A percentile compares a stretch with the other conserved stretches of the same genome.
Evolutionary conservation across 2,797 vertebrate genomes (phyloP).

Genomic region (Coracias cyanogaster): DNA sequence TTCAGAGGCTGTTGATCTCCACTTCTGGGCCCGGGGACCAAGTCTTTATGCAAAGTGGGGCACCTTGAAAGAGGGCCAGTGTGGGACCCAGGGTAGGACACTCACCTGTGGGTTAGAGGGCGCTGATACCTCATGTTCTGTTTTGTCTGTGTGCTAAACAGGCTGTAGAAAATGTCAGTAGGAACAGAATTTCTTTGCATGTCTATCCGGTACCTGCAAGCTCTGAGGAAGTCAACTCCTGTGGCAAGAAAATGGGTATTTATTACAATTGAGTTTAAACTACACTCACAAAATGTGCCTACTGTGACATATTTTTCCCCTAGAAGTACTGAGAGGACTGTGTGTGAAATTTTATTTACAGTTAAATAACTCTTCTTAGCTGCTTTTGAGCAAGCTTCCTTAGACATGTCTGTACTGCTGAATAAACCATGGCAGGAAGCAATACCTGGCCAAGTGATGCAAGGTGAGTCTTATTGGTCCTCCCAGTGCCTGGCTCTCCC

Average conservation of each 20-base stretch:
- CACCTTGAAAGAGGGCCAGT: neutral
- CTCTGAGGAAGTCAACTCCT: neutral
- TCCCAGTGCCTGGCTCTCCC: neutral
- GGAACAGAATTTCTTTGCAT: neutral
- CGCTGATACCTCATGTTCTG: rapidly evolving
- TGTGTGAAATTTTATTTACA: neutral
- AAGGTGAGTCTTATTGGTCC: neutral
- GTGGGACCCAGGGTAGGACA: neutral
- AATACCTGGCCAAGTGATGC: rapidly evolving
- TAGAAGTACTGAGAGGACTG: neutral
- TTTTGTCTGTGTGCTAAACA: neutral
- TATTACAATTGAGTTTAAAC: neutral
- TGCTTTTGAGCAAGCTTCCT: neutral
- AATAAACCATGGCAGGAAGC: neutral
- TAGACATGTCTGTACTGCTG: neutral
- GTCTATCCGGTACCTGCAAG: neutral
- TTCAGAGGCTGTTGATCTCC: neutral
- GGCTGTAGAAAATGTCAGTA: neutral
- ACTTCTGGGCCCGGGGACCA: neutral
- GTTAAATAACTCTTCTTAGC: neutral
- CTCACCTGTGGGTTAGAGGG: rapidly evolving
- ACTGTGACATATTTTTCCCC: neutral
- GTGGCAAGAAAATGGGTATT: neutral
- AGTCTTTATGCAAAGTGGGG: neutral
- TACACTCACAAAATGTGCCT: neutral